These are phyloP conservation scores for Geotrupes spiniger DNA, from an alignment of 2,888 invertebrate genomes.

Conservation along the genomic window DNA sequence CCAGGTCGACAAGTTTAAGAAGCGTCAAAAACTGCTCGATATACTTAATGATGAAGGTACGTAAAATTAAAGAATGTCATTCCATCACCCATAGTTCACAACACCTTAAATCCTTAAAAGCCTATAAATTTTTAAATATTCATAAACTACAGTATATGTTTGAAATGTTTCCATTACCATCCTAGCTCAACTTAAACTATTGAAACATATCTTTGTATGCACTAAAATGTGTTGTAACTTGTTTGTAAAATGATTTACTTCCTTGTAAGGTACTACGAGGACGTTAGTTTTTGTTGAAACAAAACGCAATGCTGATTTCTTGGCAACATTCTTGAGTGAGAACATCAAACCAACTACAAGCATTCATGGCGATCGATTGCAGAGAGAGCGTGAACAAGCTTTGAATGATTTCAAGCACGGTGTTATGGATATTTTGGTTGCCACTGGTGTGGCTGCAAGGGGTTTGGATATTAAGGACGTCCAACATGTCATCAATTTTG, in stretches of 20 bases:
- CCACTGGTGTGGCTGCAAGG: slow-evolving; percentile 92
- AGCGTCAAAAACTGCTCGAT: slow-evolving; percentile 70
- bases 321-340: slow-evolving; percentile 79
- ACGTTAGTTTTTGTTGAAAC: slow-evolving; percentile 88
- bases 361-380: slow-evolving; percentile 72
- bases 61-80: too few relatives aligned
- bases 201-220: too few relatives aligned
- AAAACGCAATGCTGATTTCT: slow-evolving; percentile 86
- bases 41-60: slow-evolving; percentile 60
- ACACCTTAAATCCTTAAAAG: neutral
- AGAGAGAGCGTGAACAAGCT: slow-evolving; percentile 71
- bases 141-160: too few relatives aligned
- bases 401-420: slow-evolving; percentile 79
- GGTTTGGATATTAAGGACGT: slow-evolving; percentile 89
- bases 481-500: slow-evolving; percentile 87
- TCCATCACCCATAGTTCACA: slow-evolving; percentile 23
- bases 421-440: slow-evolving; percentile 77
- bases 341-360: slow-evolving; percentile 68
- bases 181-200: too few relatives aligned
- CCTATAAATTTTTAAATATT: too few relatives aligned
- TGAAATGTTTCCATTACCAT: too few relatives aligned
- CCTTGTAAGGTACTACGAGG: slow-evolving; percentile 40
- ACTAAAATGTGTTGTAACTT: too few relatives aligned
- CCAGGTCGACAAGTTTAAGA: slow-evolving; percentile 68
- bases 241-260: too few relatives aligned